phyloP scores from a whole-genome alignment of 2,113 vertebrate species.

The Columbina picui region DNA sequence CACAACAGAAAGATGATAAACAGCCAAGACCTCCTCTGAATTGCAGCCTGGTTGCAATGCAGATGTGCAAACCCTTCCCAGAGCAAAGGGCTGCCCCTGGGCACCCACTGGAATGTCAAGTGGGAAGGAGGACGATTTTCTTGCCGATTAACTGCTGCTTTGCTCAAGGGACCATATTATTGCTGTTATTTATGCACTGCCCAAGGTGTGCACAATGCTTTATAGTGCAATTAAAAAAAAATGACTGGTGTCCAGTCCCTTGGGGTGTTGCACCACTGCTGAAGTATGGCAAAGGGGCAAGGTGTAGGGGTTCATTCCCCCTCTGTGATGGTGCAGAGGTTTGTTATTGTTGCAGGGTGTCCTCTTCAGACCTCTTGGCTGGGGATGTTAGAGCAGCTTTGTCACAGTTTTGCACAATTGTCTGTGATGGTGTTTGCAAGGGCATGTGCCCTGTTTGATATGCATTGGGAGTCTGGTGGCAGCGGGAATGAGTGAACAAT shows the following conservation, averaged over 20 bases:
- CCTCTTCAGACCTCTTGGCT: accelerated
- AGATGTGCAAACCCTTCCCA: background rate
- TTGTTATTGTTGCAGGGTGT: background rate
- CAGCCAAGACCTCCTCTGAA: background rate
- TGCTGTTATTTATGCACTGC: slow-evolving; percentile 49
- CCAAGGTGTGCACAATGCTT: slow-evolving; percentile 8
- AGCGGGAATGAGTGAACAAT: slow-evolving; percentile 1
- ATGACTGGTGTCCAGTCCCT: background rate
- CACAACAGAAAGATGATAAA: background rate
- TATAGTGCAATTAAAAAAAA: background rate
- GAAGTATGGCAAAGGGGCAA: background rate
- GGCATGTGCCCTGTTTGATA: slow-evolving; percentile 11
- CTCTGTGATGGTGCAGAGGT: background rate
- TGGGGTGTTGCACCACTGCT: background rate
- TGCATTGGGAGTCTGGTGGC: background rate
- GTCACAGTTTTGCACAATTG: background rate
- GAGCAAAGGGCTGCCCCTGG: background rate
- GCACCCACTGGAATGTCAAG: background rate
- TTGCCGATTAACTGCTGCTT: slow-evolving; percentile 41
- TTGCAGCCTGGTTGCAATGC: background rate
- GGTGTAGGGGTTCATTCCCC: background rate
- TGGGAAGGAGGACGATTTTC: background rate
- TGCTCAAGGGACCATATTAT: slow-evolving; percentile 38
- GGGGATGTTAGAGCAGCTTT: background rate
- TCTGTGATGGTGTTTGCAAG: background rate